Evolutionary conservation across 2,888 invertebrate genomes (phyloP).

Genomic region (Lasius fuliginosus): DNA sequence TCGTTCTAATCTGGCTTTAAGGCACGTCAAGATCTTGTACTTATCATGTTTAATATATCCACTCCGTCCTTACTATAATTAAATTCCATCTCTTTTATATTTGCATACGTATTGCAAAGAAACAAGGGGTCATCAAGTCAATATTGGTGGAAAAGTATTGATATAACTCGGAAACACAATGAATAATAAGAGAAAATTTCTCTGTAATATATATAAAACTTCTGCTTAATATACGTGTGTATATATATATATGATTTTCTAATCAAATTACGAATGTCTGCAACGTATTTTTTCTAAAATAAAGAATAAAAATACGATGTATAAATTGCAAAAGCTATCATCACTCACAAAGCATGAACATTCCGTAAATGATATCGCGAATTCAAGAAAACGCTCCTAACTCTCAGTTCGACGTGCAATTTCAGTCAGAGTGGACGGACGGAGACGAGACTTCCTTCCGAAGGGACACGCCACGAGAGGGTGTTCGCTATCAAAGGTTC

Average conservation of each 20-base stretch:
- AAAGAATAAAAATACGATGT: background rate
- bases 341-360: background rate
- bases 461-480: conserved; percentile 71
- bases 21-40: conserved; percentile 32
- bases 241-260: background rate
- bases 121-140: background rate
- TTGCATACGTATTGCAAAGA: background rate
- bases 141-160: background rate
- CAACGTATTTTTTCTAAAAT: background rate
- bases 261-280: background rate
- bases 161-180: background rate
- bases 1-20: conserved; percentile 69
- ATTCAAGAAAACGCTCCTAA: conserved; percentile 8
- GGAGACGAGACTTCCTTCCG: conserved; percentile 75
- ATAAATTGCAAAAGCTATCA: background rate
- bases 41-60: conserved; percentile 35
- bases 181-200: background rate
- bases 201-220: background rate
- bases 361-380: background rate
- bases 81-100: conserved; percentile 6
- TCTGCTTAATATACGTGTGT: background rate
- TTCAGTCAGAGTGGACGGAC: conserved; percentile 74
- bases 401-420: conserved; percentile 73
- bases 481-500: conserved; percentile 83
- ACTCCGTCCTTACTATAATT: conserved; percentile 21